A percentile compares a stretch with the other conserved stretches of the same genome.
Evolutionary conservation across 1,140 invertebrate genomes (phyloP).

Genomic region (Dendroctonus ponderosae): DNA sequence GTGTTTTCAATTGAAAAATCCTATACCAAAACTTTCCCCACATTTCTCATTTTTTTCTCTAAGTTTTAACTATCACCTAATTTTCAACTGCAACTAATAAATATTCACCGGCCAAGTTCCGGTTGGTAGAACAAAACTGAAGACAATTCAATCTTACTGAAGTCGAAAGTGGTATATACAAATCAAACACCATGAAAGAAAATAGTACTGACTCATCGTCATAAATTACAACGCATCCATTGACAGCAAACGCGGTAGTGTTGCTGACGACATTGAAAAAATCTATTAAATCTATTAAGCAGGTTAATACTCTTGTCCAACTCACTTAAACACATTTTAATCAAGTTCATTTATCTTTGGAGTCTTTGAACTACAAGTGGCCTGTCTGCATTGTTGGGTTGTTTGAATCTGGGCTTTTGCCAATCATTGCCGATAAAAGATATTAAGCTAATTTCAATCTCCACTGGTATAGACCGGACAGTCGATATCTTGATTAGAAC

Average conservation of each 20-base stretch:
- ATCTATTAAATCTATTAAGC: constrained; percentile 25
- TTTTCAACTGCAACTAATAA: too few relatives aligned
- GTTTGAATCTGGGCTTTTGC: constrained; percentile 1
- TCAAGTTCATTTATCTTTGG: constrained; percentile 16
- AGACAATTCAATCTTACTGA: too few relatives aligned
- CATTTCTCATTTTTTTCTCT: too few relatives aligned
- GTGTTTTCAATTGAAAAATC: neutral
- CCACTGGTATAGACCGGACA: too few relatives aligned
- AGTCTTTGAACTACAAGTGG: constrained; percentile 6
- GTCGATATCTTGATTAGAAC: too few relatives aligned
- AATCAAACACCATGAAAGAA: neutral
- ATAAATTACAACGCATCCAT: constrained; percentile 18
- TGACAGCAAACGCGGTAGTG: constrained; percentile 18
- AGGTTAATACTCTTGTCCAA: constrained; percentile 19
- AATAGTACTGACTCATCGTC: constrained; percentile 15
- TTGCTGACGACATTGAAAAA: constrained; percentile 18
- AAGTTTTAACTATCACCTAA: neutral
- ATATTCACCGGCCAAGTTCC: too few relatives aligned
- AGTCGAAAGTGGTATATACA: too few relatives aligned
- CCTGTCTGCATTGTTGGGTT: neutral
- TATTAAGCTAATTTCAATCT: neutral
- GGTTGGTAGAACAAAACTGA: too few relatives aligned
- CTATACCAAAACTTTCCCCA: too few relatives aligned
- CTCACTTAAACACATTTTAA: constrained; percentile 20
- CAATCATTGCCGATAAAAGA: constrained; percentile 6